Conservation (phyloP, 1,140 invertebrate species). For the Nixonia krombeini region DNA sequence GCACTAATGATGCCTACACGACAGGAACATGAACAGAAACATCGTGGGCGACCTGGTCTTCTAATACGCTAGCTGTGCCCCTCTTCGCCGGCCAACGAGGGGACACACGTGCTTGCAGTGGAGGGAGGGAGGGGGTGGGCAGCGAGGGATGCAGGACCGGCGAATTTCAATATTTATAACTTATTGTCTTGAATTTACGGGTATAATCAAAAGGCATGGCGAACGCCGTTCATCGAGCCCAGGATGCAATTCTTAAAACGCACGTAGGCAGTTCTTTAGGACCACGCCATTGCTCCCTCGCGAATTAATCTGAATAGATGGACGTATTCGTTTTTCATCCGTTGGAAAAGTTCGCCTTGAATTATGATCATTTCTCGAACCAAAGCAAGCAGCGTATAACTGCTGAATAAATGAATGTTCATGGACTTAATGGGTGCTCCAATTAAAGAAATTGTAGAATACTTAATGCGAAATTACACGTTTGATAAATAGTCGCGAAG, state of each 20-base stretch:
- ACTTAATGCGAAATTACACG: no score
- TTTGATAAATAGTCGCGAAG: no score
- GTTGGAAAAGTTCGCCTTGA: no score
- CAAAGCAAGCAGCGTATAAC: no score
- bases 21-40: conserved; percentile 52
- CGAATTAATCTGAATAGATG: background rate
- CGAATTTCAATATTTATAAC: conserved; percentile 68
- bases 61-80: conserved; percentile 54
- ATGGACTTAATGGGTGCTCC: no score
- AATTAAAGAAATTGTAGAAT: no score
- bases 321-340: no score
- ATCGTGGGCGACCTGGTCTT: conserved; percentile 63
- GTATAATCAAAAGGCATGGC: conserved; percentile 47
- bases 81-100: conserved; percentile 29
- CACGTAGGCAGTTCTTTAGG: conserved; percentile 32
- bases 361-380: no score
- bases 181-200: conserved; percentile 64
- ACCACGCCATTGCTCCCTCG: conserved; percentile 22
- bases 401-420: no score
- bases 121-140: conserved; percentile 27
- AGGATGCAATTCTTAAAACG: conserved; percentile 37
- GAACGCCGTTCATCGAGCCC: conserved; percentile 45
- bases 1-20: conserved; percentile 66
- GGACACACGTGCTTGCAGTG: conserved; percentile 12
- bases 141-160: conserved; percentile 38